These are phyloP conservation scores for Nannobrachium achirus DNA, from an alignment of 2,113 vertebrate species.

Conservation along the genomic window DNA sequence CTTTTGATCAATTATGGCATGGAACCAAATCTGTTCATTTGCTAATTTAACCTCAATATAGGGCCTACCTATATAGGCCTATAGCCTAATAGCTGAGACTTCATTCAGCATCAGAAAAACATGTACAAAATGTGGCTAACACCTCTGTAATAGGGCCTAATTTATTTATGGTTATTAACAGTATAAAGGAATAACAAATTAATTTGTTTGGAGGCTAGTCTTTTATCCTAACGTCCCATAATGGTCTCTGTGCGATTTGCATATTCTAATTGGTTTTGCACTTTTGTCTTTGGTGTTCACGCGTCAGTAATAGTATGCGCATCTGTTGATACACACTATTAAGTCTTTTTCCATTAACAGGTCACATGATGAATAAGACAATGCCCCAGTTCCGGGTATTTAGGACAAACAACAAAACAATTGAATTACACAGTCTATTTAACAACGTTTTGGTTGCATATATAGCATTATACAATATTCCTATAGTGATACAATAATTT, in stretches of 20 bases:
- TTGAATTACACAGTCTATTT: conserved; percentile 40
- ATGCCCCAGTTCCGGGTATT: conserved; percentile 62
- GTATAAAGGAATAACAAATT: conserved; percentile 27
- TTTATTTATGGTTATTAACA: neutral
- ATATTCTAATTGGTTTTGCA: conserved; percentile 72
- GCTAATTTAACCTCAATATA: too few species aligned
- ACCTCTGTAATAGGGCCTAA: too few species aligned
- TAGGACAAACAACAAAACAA: conserved; percentile 60
- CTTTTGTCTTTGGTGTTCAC: conserved; percentile 53
- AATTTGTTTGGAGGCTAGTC: conserved; percentile 33
- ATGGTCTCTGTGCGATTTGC: conserved; percentile 53
- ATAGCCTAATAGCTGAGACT: too few species aligned
- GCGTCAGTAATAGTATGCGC: conserved; percentile 44
- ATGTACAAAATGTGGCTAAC: too few species aligned
- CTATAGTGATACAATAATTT: neutral
- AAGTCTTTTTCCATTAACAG: conserved; percentile 34
- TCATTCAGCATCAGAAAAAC: too few species aligned
- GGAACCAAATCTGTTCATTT: too few species aligned
- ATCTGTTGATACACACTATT: conserved; percentile 69
- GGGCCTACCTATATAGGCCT: too few species aligned
- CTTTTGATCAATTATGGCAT: too few species aligned
- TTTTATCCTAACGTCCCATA: conserved; percentile 29
- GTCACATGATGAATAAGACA: conserved; percentile 57
- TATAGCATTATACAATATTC: neutral
- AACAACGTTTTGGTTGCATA: neutral